Percentiles rank a stretch among this genome's conserved stretches.
phyloP scores from a whole-genome alignment of 2,888 invertebrate species.

The Thereva nobilitata region DNA sequence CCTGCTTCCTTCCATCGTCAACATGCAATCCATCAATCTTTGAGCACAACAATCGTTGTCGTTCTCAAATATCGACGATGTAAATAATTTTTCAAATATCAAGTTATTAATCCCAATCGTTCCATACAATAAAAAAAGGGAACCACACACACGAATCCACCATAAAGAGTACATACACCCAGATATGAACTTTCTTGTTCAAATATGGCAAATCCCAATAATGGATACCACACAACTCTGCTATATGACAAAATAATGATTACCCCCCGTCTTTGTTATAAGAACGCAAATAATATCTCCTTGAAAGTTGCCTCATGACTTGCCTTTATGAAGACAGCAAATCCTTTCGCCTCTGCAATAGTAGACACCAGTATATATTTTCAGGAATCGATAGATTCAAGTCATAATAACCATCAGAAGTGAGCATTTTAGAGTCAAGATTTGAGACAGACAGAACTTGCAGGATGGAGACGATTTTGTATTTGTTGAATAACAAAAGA shows the following conservation, averaged over 20 bases:
- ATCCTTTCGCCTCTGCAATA: not conserved
- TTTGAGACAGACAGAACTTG: constrained; percentile 18
- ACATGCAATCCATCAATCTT: no score
- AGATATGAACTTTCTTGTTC: no score
- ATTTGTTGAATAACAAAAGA: constrained; percentile 20
- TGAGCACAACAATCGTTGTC: no score
- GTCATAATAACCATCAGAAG: constrained; percentile 19
- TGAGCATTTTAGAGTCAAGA: not conserved
- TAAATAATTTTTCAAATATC: no score
- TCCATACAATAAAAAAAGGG: no score
- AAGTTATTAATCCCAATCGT: no score
- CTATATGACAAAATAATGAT: constrained; percentile 26
- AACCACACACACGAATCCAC: no score
- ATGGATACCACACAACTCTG: constrained; percentile 30
- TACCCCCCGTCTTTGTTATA: not conserved
- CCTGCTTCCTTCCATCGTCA: no score
- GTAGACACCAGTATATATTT: constrained; percentile 14
- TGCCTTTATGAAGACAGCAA: constrained; percentile 5
- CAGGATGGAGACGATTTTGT: constrained; percentile 3
- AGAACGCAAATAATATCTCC: constrained; percentile 19
- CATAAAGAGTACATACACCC: no score
- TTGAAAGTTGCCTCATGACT: constrained; percentile 2
- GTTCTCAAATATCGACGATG: no score
- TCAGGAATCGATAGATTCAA: constrained; percentile 28
- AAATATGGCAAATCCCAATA: constrained; percentile 17